Percentiles rank a stretch among this genome's conserved stretches.
These are phyloP conservation scores for Nephrotoma appendiculata DNA, from an alignment of 2,888 invertebrate species.

Conservation along the genomic window DNA sequence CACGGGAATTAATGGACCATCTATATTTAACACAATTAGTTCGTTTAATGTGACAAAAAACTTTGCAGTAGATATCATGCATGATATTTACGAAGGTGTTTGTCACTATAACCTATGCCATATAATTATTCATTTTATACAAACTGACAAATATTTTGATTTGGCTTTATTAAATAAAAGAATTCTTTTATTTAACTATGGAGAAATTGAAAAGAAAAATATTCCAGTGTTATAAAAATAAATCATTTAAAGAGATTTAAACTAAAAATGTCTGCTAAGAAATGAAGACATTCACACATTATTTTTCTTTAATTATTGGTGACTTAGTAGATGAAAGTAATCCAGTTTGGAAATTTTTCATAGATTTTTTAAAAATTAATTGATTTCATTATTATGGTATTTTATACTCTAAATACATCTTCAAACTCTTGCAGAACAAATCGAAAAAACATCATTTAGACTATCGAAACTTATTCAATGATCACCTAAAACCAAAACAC, in stretches of 20 bases:
- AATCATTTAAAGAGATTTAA: neutral
- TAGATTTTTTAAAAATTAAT: neutral
- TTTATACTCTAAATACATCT: constrained; percentile 13
- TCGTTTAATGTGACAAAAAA: neutral
- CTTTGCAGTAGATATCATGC: neutral
- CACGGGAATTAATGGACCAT: neutral
- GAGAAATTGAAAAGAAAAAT: neutral
- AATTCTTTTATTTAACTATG: neutral
- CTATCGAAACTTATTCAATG: constrained; percentile 2
- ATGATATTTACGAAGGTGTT: neutral
- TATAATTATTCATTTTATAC: neutral
- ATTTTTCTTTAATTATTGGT: neutral
- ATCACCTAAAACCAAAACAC: constrained; percentile 6
- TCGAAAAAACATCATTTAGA: neutral
- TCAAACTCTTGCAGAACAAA: constrained; percentile 13
- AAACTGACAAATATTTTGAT: neutral
- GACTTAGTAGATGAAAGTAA: neutral
- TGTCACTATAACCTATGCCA: neutral
- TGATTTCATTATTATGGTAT: neutral
- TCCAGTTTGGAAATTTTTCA: neutral
- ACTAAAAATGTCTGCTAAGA: neutral
- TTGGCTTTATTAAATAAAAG: neutral
- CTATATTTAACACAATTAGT: neutral
- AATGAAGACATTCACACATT: neutral
- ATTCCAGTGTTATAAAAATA: neutral